Evolutionary conservation across 2,113 vertebrate species (phyloP).

Genomic region (Centropus unirufus): DNA sequence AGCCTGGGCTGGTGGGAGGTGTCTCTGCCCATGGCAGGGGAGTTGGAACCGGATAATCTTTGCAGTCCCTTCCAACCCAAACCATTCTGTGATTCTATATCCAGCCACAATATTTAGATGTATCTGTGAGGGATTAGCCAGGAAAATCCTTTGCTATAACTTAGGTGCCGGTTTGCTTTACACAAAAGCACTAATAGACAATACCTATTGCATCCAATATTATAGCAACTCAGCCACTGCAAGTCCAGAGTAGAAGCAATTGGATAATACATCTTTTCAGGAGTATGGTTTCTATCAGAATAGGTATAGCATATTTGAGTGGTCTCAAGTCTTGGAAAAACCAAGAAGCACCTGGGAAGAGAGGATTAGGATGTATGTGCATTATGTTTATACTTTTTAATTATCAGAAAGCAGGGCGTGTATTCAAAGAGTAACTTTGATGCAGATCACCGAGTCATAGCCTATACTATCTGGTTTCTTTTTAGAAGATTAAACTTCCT

Average conservation of each 20-base stretch:
- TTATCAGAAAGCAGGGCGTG: background rate
- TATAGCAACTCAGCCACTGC: background rate
- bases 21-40: no score
- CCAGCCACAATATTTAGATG: background rate
- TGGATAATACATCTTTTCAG: background rate
- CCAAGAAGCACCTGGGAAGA: background rate
- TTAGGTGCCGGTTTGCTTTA: background rate
- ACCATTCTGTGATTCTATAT: no score
- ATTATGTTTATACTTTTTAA: background rate
- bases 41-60: no score
- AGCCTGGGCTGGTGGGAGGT: no score
- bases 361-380: background rate
- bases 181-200: background rate
- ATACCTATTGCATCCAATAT: no score
- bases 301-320: background rate
- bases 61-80: no score
- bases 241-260: background rate
- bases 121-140: background rate
- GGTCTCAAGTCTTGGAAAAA: background rate
- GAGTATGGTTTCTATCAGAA: background rate
- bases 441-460: no score
- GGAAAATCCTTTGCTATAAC: background rate
- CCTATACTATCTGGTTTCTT: background rate
- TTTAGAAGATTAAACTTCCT: background rate
- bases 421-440: background rate